Evolutionary conservation across 2,888 invertebrate genomes (phyloP), one percentile per base, ranked within the genome.

Genomic region (Hemithea aestivaria): DNA sequence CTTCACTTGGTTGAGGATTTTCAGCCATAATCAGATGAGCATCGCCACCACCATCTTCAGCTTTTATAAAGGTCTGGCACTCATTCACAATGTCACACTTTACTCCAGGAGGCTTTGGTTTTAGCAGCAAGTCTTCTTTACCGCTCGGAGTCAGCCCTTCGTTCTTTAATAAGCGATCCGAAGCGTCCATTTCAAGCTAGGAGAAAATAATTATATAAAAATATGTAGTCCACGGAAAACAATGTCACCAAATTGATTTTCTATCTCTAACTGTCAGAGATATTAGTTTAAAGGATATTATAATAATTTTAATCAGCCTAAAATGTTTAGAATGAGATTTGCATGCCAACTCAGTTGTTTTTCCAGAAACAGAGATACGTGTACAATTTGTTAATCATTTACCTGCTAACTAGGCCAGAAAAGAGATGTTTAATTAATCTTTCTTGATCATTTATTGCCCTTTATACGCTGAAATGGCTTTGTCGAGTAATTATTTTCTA

Each of bases 11-110:
- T 31, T 66, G 57, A 33, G 48, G 36, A 7, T 64, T 66, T 26
- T 56, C 62, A 38, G 56, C 58, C 40, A 66, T 40, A 42, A 66
- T 73, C 16, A 59, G 49, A 37, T 66, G 64, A 4, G 73, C 70
- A 64, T 85, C 85, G 26, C 87, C 85, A 46, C 85, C 69, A 6
- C 87, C 87, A 45, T 84, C 82, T 49, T 87, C 87, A 40, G 84
- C 74, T 41, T 71, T 79, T 20, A 87, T 54, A 40, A 85, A 80
- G 61, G 77, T 74, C 56, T 82, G 73, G 50, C 80, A 83, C 53
- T 87, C 83, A 68, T 87, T 83, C 6, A 81, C 68, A 53, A 87
- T 66, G 48, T 87, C 78, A 61, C 68, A 70, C 40, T 73, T 75
- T 2, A 72, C 73, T 40, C 65, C 66, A 20, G 67, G 36, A 22